These are phyloP conservation scores for Mionectes macconnelli DNA, from an alignment of 2,113 vertebrate genomes.

Conservation along the genomic window DNA sequence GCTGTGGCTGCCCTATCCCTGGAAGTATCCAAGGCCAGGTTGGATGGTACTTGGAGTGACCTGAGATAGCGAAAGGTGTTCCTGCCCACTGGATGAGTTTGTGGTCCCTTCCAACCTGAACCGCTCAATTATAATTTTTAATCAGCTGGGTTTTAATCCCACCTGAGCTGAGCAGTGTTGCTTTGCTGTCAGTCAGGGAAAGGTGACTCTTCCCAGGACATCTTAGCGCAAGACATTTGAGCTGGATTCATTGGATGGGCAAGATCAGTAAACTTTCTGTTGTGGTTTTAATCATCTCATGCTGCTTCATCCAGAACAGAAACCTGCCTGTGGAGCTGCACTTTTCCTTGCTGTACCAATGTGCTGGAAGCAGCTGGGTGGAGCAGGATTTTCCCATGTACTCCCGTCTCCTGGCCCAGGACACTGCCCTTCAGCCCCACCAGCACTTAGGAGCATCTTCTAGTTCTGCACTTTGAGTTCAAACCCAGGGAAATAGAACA, in stretches of 20 bases:
- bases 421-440: background rate
- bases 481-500: background rate
- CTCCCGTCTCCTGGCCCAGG: background rate
- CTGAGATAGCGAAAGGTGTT: fast-evolving
- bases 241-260: background rate
- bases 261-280: fast-evolving
- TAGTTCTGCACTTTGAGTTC: background rate
- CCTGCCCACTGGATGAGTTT: background rate
- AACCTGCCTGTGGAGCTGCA: fast-evolving
- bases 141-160: background rate
- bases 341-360: background rate
- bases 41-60: fast-evolving
- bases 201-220: background rate
- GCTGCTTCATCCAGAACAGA: background rate
- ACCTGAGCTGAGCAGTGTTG: background rate
- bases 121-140: background rate
- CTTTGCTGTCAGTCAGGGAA: background rate
- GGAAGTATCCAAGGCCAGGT: fast-evolving
- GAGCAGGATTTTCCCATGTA: background rate
- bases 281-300: background rate
- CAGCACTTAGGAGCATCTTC: background rate
- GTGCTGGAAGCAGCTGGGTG: background rate
- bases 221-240: background rate
- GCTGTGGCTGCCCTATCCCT: background rate
- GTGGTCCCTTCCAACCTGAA: background rate